Conservation (phyloP, 1,140 invertebrate genomes). For the Drosophila nigromelanica region DNA sequence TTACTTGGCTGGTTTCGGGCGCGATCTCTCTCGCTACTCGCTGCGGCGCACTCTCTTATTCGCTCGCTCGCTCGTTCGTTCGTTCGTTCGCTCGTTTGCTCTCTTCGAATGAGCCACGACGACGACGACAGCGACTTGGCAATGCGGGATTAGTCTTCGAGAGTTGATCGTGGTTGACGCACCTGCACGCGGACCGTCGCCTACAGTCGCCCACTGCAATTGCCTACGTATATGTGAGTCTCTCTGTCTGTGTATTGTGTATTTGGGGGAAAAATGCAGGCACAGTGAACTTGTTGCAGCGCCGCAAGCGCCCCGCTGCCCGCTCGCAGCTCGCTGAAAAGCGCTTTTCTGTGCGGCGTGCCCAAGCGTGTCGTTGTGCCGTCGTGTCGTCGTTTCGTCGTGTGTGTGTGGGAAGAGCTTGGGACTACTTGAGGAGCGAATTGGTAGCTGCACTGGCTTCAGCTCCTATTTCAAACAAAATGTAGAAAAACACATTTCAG, state of each 20-base stretch:
- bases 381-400: too few species aligned
- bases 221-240: conserved; percentile 50
- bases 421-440: conserved; percentile 84
- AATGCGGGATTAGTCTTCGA: conserved; percentile 79
- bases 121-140: conserved; percentile 46
- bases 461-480: conserved; percentile 84
- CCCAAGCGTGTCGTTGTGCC: conserved; percentile 20
- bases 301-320: conserved; percentile 12
- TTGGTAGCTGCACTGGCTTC: conserved; percentile 84
- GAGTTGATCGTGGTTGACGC: conserved; percentile 78
- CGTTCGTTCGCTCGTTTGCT: conserved; percentile 29
- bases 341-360: conserved; percentile 56
- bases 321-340: conserved; percentile 45
- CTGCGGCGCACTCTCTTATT: conserved; percentile 5
- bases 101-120: conserved; percentile 21
- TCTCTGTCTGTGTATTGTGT: conserved; percentile 26
- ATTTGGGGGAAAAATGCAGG: conserved; percentile 46
- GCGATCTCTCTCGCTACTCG: conserved; percentile 33
- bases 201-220: conserved; percentile 48
- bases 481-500: conserved; percentile 83
- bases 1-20: conserved; percentile 60
- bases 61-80: not conserved
- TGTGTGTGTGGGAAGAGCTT: conserved; percentile 83
- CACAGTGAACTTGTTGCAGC: conserved; percentile 78
- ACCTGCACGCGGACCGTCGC: conserved; percentile 78